Base-by-base conservation (phyloP, 2,888 invertebrate species). In the Sipunculus nudus region DNA sequence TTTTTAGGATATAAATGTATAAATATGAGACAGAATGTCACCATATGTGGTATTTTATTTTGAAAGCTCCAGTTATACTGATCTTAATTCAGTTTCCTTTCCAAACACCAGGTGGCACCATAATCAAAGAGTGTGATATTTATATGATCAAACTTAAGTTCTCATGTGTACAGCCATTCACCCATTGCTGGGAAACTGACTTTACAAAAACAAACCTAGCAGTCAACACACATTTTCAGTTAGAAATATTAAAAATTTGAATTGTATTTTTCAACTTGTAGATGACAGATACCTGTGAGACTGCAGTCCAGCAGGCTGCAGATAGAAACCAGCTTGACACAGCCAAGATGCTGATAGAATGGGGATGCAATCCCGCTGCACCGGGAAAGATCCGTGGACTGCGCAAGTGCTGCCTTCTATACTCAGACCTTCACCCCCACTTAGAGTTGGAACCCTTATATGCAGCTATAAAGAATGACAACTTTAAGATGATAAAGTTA, bases 361-460 rank as follows among this genome's bases (percentile, higher is more conserved):
- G 70, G 63, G 81, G 81, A 31, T 80, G 78, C 70, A 76, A 80
- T 68, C 74, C 80, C 8, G 70, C 75, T 10, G 74, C 75, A 10
- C 40, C 68, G 71, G 26, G 72, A 73, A n/a, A 76, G 75, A 65
- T 73, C 28, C 70, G 61, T 21, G 65, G 68, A 3, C 55, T 75
- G 6, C 65, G 69, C 59, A 68, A 69, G 31, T 81, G 81, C 53
- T 81, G 80, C 59, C 53, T 72, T 3, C 54, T 62, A 10, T 74
- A 78, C 64, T 73, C 73, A n/a, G 81, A 81, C 64, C 28, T 64
- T 2, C 81, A 81, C 60, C 80, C 81, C 2, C 80, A 80, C 66
- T 74, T 81, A 54, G 79, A 75, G 54, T 71, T 80, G 48, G 78
- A 81, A 59, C 81, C 82, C 3, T 55, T 82, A 31, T 81, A 79